Base-by-base conservation (phyloP, 2,797 vertebrate species). In the Choloepus didactylus region DNA sequence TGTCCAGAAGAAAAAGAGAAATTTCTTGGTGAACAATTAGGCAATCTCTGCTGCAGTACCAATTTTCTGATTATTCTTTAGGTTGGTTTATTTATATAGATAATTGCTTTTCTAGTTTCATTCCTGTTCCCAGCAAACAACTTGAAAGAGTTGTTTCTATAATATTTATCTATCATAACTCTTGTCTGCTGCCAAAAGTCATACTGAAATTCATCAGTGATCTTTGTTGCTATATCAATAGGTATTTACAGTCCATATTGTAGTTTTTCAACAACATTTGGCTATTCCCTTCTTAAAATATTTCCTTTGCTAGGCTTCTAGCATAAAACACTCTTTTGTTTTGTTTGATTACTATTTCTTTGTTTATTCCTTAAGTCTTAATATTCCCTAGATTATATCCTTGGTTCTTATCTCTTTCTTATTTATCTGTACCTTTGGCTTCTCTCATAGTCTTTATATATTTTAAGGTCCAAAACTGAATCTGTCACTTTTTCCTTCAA, bases 51-150 rank as follows among this genome's bases (percentile, higher is more conserved):
- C 51, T 41, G 0, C 19, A 9, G 31, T 69, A 66, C 60, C 10
- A 23, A 31, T 72, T 85, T 94, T 91, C 70, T 29, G 60, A 51
- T 83, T 73, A 64, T 82, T 94, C 56, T 80, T 93, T 60, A 89
- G 25, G 9, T 27, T 79, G n/a, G 46, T 82, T 89, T 81, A 77
- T 38, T 76, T 51, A 82, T 25, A 69, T 69, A 62, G 59, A 19
- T 87, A 56, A 82, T 88, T 93, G n/a, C 49, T 92, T 87, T 84
- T 84, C 67, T 41, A 54, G 80, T 92, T 89, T 96, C 41, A 54
- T 81, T 81, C 27, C 21, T 25, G 16, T 95, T 92, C 59, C 54
- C 31, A 46, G 38, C 23, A 95, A 64, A 44, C 35, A 79, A 87
- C 76, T 66, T 91, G 18, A 88, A 88, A 92, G 44, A 81, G 31